These are phyloP conservation scores for Sceliomorpha sp. DNA, from an alignment of 2,888 invertebrate genomes.

Conservation along the genomic window DNA sequence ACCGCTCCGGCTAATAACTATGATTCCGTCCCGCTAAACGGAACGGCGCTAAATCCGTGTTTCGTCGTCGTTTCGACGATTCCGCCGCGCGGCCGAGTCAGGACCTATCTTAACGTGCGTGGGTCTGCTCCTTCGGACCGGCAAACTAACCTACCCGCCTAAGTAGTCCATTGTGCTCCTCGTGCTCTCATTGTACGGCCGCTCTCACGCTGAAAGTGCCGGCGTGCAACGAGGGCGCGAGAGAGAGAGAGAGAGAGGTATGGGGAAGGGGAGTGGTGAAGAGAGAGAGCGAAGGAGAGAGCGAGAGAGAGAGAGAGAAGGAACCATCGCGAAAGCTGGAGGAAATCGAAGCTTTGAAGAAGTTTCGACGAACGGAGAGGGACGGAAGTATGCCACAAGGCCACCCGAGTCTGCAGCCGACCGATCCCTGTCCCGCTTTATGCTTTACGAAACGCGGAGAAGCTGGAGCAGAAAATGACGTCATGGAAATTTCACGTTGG, in stretches of 20 bases:
- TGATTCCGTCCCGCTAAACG: constrained; percentile 9
- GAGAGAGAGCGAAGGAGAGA: no score
- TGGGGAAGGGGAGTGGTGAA: not conserved
- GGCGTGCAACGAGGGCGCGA: constrained; percentile 58
- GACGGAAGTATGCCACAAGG: constrained; percentile 73
- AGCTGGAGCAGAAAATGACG: no score
- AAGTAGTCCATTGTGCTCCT: constrained; percentile 76
- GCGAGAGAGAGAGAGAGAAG: constrained; percentile 12
- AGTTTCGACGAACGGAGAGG: constrained; percentile 34
- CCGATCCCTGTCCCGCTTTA: no score
- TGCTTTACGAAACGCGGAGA: no score
- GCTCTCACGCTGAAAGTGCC: constrained; percentile 70
- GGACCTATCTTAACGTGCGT: constrained; percentile 77
- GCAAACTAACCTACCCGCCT: constrained; percentile 78
- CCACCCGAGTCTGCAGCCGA: constrained; percentile 63
- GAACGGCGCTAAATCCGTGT: constrained; percentile 49
- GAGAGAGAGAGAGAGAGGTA: constrained; percentile 59
- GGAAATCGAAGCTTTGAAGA: constrained; percentile 45
- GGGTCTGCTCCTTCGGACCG: constrained; percentile 70
- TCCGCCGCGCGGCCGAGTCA: constrained; percentile 64
- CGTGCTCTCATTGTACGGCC: constrained; percentile 71
- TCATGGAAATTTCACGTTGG: no score
- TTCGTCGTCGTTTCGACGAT: constrained; percentile 62
- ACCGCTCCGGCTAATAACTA: no score
- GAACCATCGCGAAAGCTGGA: constrained; percentile 32